These are phyloP conservation scores for Clarias fuscus DNA, from an alignment of 2,797 vertebrate species.

Conservation along the genomic window DNA sequence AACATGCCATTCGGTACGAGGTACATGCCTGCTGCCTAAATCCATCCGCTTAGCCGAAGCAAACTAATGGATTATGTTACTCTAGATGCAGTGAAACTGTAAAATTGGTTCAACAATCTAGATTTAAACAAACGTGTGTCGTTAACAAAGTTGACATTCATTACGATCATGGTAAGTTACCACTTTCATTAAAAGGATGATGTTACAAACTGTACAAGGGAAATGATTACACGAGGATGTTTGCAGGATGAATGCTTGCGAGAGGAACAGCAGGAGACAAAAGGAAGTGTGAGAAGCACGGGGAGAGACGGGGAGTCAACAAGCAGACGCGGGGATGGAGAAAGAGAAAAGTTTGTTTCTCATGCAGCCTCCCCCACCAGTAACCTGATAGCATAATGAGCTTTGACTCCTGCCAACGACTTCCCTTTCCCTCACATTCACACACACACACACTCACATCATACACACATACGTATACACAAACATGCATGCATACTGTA, in stretches of 20 bases:
- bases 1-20: conserved; percentile 45
- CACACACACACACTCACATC: conserved; percentile 20
- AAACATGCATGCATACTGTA: neutral
- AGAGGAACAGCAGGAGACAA: conserved; percentile 32
- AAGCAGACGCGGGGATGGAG: conserved; percentile 17
- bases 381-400: conserved; percentile 76
- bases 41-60: conserved; percentile 20
- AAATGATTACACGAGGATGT: neutral
- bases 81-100: neutral
- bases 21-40: conserved; percentile 31
- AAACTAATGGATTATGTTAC: conserved; percentile 7
- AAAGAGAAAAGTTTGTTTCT: conserved; percentile 46
- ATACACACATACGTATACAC: conserved; percentile 10
- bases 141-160: neutral
- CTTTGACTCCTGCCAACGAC: conserved; percentile 63
- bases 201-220: neutral
- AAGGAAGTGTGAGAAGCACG: conserved; percentile 32
- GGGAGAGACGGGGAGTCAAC: conserved; percentile 30
- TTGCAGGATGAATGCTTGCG: neutral
- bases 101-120: neutral
- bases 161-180: neutral
- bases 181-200: neutral
- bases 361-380: conserved; percentile 56
- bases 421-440: conserved; percentile 35
- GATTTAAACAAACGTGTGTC: neutral